These are phyloP conservation scores for Oryzias sinensis DNA, from an alignment of 2,797 vertebrate genomes.

Conservation along the genomic window DNA sequence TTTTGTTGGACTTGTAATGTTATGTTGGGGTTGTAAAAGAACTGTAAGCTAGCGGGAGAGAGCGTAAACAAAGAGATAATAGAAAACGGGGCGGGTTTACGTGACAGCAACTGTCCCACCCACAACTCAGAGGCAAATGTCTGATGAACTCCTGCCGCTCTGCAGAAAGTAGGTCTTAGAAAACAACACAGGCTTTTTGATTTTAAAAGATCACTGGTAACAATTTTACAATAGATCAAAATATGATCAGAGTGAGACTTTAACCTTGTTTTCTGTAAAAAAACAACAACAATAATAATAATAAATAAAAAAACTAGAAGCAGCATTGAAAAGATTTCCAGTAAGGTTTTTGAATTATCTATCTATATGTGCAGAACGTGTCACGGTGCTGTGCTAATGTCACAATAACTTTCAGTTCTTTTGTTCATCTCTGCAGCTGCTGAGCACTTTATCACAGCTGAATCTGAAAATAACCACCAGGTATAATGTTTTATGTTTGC, in stretches of 20 bases:
- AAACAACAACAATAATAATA: background rate
- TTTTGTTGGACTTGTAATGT: too few relatives aligned
- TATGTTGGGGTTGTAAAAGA: too few relatives aligned
- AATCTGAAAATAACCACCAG: constrained; percentile 28
- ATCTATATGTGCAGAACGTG: constrained; percentile 6
- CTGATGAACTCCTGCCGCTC: too few relatives aligned
- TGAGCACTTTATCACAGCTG: constrained; percentile 20
- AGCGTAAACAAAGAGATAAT: too few relatives aligned
- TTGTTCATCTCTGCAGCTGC: constrained; percentile 7
- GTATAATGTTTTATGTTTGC: constrained; percentile 42
- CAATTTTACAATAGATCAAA: too few relatives aligned
- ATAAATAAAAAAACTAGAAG: background rate
- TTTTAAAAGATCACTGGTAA: too few relatives aligned
- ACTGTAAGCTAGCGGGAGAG: too few relatives aligned
- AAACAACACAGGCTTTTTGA: too few relatives aligned
- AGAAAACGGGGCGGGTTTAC: too few relatives aligned
- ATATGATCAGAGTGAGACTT: background rate
- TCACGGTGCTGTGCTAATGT: constrained; percentile 2
- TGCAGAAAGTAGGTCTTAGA: too few relatives aligned
- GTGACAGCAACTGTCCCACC: too few relatives aligned
- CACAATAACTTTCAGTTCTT: constrained; percentile 10
- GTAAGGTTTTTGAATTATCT: background rate
- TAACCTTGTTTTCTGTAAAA: constrained; percentile 5
- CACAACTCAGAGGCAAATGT: too few relatives aligned
- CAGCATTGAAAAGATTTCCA: background rate